These are phyloP conservation scores for Aphidius ervi DNA, from an alignment of 1,140 invertebrate genomes.

Conservation along the genomic window DNA sequence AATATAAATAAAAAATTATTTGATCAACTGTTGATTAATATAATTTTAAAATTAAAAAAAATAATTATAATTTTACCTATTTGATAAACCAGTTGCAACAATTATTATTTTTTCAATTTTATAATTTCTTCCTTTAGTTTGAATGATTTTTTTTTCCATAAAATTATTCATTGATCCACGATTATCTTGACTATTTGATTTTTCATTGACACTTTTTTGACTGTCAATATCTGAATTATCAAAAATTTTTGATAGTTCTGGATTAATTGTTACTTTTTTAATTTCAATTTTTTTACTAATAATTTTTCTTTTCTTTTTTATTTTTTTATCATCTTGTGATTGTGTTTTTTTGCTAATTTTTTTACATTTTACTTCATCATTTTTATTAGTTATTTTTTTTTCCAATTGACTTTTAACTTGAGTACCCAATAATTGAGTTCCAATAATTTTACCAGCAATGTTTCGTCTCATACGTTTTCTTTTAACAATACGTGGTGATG, in stretches of 20 bases:
- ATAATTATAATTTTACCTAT: constrained; percentile 29
- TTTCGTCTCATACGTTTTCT: constrained; percentile 17
- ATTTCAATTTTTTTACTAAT: constrained; percentile 41
- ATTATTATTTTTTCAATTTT: constrained; percentile 34
- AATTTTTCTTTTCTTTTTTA: constrained; percentile 30
- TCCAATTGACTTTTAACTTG: constrained; percentile 16
- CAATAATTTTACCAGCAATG: constrained; percentile 4
- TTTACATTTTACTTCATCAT: constrained; percentile 5
- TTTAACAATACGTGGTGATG: constrained; percentile 1
- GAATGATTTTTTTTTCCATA: constrained; percentile 21
- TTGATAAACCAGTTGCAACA: constrained; percentile 40
- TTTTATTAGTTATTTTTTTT: neutral
- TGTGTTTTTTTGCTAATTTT: constrained; percentile 11
- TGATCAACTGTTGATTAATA: neutral
- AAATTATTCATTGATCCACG: constrained; percentile 37
- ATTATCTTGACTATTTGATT: neutral
- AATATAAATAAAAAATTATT: constrained; percentile 22
- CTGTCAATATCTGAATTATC: neutral
- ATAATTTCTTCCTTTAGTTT: constrained; percentile 13
- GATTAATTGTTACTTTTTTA: constrained; percentile 33
- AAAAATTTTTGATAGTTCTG: constrained; percentile 13
- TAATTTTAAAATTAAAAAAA: constrained; percentile 4
- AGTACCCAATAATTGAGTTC: constrained; percentile 7
- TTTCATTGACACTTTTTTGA: neutral
- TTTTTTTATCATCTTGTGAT: constrained; percentile 12